These are phyloP conservation scores for Galerucella nymphaeae DNA, from an alignment of 2,888 invertebrate species.

Conservation along the genomic window DNA sequence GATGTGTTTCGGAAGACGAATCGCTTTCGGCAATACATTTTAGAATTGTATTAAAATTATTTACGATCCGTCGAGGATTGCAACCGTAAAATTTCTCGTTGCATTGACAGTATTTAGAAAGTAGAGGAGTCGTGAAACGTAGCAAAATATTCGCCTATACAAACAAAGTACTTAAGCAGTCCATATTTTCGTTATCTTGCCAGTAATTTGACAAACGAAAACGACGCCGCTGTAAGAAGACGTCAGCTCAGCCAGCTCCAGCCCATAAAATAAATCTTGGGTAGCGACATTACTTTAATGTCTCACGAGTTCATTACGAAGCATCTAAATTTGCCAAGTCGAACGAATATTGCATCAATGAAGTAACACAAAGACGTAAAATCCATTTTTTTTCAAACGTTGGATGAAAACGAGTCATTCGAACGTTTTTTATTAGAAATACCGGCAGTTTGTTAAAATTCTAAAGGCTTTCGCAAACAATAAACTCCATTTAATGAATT, in stretches of 20 bases:
- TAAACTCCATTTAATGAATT: background rate
- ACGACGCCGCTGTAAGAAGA: conserved; percentile 19
- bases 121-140: conserved; percentile 15
- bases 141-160: conserved; percentile 24
- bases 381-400: background rate
- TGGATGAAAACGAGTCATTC: background rate
- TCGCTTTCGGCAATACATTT: too few relatives aligned
- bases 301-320: conserved; percentile 39
- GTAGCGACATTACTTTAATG: conserved; percentile 37
- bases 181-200: conserved; percentile 34
- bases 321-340: conserved; percentile 38
- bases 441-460: background rate
- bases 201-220: conserved; percentile 34
- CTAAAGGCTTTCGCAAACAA: background rate
- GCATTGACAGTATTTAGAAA: conserved; percentile 21
- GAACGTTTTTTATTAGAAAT: background rate
- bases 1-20: too few relatives aligned
- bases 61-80: conserved; percentile 1
- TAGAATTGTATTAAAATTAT: background rate
- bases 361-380: conserved; percentile 14
- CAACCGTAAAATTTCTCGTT: conserved; percentile 13
- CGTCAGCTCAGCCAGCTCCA: conserved; percentile 25
- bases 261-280: conserved; percentile 37
- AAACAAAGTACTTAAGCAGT: conserved; percentile 29
- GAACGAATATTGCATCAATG: conserved; percentile 23